A percentile compares a stretch with the other conserved stretches of the same genome.
These are phyloP conservation scores for Craniophora ligustri DNA, from an alignment of 2,888 invertebrate genomes.

Conservation along the genomic window DNA sequence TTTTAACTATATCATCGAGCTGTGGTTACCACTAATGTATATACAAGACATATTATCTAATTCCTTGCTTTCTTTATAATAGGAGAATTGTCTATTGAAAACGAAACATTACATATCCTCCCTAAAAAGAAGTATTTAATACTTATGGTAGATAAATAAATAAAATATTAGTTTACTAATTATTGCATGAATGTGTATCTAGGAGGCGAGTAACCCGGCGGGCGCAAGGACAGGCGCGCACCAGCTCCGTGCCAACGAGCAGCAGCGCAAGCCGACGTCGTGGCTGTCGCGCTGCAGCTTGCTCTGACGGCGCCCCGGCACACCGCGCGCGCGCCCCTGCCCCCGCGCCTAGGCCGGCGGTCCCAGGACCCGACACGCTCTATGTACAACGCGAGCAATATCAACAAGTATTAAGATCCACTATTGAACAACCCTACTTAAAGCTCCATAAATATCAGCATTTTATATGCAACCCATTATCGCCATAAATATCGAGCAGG, in stretches of 20 bases:
- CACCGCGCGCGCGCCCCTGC: conserved; percentile 30
- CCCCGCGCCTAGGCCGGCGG: conserved; percentile 38
- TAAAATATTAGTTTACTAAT: not conserved
- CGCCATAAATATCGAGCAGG: conserved; percentile 43
- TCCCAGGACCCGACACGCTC: conserved; percentile 28
- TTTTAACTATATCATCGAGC: conserved; percentile 7
- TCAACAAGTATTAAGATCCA: conserved; percentile 41
- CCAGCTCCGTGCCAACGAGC: conserved; percentile 93
- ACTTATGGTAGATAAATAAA: no score
- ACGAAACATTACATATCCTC: no score
- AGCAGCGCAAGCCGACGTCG: conserved; percentile 93
- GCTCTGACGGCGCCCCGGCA: conserved; percentile 91
- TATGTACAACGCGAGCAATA: conserved; percentile 38
- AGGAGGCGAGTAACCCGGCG: conserved; percentile 97
- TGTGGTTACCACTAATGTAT: conserved; percentile 12
- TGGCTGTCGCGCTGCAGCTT: conserved; percentile 96
- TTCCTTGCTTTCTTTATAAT: no score
- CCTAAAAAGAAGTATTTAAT: no score
- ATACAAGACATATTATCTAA: no score
- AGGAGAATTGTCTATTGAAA: no score
- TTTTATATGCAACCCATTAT: conserved; percentile 33
- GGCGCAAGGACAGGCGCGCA: conserved; percentile 92
- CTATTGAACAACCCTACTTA: conserved; percentile 17
- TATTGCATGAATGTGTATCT: conserved; percentile 24
- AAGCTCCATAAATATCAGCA: conserved; percentile 33